Evolutionary conservation across 2,113 vertebrate genomes (phyloP).

Genomic region (Gobio gobio): DNA sequence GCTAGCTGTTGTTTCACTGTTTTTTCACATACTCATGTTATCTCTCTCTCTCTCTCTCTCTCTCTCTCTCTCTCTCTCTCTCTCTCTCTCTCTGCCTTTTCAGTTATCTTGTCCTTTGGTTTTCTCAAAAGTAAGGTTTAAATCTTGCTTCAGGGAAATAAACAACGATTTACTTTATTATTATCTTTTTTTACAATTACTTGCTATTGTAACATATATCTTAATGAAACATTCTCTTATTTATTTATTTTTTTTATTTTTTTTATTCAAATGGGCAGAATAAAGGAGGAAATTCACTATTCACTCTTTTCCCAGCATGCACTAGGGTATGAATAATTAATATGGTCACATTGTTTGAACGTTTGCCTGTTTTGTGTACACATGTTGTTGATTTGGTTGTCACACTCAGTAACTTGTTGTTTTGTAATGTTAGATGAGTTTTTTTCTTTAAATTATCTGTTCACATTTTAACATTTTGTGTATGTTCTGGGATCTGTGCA

Average conservation of each 20-base stretch:
- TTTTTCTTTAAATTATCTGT: neutral
- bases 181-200: neutral
- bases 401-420: neutral
- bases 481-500: neutral
- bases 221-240: neutral
- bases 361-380: neutral
- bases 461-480: too few relatives aligned
- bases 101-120: too few relatives aligned
- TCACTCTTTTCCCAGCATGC: constrained; percentile 2
- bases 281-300: neutral
- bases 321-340: neutral
- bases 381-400: neutral
- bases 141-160: neutral
- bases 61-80: neutral
- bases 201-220: neutral
- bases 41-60: neutral
- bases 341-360: neutral
- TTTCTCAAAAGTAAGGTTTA: neutral
- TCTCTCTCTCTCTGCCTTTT: neutral
- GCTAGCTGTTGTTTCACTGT: constrained; percentile 51
- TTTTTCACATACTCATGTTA: neutral
- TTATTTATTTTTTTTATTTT: too few relatives aligned
- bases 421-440: neutral
- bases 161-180: neutral
- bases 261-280: too few relatives aligned